These are phyloP conservation scores for Terebella lapidaria DNA, from an alignment of 2,888 invertebrate species.

Conservation along the genomic window DNA sequence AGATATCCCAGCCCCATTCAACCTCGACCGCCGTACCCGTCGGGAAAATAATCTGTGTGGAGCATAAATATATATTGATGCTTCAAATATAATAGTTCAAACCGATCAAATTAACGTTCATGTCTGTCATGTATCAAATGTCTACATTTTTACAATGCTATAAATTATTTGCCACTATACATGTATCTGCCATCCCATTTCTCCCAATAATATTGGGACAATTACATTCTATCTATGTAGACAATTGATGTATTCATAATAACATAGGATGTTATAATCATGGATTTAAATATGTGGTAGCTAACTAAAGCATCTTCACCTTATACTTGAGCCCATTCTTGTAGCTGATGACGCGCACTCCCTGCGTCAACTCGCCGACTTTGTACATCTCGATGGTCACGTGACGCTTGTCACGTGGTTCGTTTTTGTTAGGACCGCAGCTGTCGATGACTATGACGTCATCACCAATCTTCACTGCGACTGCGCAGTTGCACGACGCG, in stretches of 20 bases:
- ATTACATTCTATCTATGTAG: no score
- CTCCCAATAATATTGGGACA: no score
- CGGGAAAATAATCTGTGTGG: conserved; percentile 3
- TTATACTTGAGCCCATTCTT: conserved; percentile 29
- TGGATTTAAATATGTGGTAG: no score
- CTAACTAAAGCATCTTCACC: conserved; percentile 22
- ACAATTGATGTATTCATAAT: no score
- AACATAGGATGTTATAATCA: no score
- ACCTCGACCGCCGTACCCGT: conserved; percentile 7
- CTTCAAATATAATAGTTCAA: no score
- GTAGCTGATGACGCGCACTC: conserved; percentile 26
- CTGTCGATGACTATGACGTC: conserved; percentile 31
- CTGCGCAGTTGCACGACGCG: conserved; percentile 29
- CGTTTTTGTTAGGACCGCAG: conserved; percentile 16
- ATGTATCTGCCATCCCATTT: no score
- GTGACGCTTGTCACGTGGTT: not conserved
- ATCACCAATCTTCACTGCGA: conserved; percentile 25
- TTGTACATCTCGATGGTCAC: conserved; percentile 22
- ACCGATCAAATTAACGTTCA: no score
- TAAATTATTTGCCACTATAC: no score
- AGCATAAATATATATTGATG: no score
- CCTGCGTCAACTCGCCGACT: conserved; percentile 29
- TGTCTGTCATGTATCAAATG: not conserved
- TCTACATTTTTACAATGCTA: not conserved
- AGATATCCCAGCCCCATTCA: not conserved